These are phyloP conservation scores for Microplitis demolitor DNA, from an alignment of 1,140 invertebrate species.

Conservation along the genomic window DNA sequence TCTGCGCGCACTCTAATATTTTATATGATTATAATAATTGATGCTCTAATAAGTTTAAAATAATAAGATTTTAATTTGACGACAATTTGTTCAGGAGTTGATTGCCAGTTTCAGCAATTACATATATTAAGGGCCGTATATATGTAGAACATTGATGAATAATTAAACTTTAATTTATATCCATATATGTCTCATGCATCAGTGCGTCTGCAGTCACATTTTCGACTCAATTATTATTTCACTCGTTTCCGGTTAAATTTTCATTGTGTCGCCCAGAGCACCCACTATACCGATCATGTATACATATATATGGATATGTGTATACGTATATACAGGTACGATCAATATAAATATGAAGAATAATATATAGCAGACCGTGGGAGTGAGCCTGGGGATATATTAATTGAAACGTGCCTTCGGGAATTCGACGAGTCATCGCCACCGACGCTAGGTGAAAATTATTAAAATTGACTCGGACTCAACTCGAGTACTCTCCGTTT, in stretches of 20 bases:
- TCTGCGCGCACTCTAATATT: too few relatives aligned
- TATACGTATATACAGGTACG: not conserved
- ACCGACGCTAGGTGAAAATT: conserved; percentile 32
- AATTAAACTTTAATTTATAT: conserved; percentile 19
- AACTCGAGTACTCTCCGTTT: conserved; percentile 2
- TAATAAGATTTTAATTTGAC: conserved; percentile 4
- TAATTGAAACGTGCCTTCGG: conserved; percentile 46
- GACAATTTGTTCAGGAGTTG: conserved; percentile 12
- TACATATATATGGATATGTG: not conserved
- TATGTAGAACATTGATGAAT: conserved; percentile 14
- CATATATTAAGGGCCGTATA: not conserved
- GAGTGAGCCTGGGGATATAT: conserved; percentile 29
- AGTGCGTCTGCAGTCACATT: conserved; percentile 7
- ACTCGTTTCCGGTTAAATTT: conserved; percentile 25
- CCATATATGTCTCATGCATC: not conserved
- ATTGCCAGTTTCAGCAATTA: conserved; percentile 20
- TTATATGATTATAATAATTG: not conserved
- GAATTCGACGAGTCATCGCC: conserved; percentile 46
- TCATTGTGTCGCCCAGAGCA: conserved; percentile 12
- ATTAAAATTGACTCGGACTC: conserved; percentile 47
- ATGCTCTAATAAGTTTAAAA: not conserved
- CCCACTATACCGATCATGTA: not conserved
- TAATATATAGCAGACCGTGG: conserved; percentile 10
- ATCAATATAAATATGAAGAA: conserved; percentile 39
- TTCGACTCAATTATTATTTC: conserved; percentile 22